phyloP scores from a whole-genome alignment of 2,888 invertebrate species.

The Oxyscelio sp. region DNA sequence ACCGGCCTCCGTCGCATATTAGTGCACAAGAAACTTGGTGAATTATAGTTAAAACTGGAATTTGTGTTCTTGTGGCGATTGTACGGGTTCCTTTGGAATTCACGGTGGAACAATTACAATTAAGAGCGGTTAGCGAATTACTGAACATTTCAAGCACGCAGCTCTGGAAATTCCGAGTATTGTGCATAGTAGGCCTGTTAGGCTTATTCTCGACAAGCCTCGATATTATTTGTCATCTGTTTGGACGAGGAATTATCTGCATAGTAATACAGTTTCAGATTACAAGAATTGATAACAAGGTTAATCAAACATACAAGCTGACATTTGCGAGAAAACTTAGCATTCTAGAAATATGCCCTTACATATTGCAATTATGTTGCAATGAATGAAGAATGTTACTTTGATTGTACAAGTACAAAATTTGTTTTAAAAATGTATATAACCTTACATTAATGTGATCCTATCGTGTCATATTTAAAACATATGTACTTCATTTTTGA shows the following conservation, averaged over 20 bases:
- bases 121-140: conserved; percentile 88
- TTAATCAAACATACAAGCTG: no score
- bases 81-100: conserved; percentile 84
- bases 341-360: no score
- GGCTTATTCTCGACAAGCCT: conserved; percentile 76
- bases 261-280: not conserved
- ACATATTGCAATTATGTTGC: no score
- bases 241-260: conserved; percentile 11
- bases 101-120: conserved; percentile 88
- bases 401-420: no score
- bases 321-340: no score
- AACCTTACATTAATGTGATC: no score
- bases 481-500: no score
- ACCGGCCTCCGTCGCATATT: conserved; percentile 54
- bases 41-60: conserved; percentile 88
- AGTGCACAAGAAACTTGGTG: conserved; percentile 81
- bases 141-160: conserved; percentile 84
- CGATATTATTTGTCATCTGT: conserved; percentile 30
- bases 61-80: conserved; percentile 84
- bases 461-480: no score
- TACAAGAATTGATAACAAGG: not conserved
- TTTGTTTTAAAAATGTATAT: no score
- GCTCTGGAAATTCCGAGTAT: conserved; percentile 81
- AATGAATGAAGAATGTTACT: no score
- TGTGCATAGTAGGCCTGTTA: conserved; percentile 76